Evolutionary conservation across 2,797 vertebrate species (phyloP).

Genomic region (Aphelocoma californica): DNA sequence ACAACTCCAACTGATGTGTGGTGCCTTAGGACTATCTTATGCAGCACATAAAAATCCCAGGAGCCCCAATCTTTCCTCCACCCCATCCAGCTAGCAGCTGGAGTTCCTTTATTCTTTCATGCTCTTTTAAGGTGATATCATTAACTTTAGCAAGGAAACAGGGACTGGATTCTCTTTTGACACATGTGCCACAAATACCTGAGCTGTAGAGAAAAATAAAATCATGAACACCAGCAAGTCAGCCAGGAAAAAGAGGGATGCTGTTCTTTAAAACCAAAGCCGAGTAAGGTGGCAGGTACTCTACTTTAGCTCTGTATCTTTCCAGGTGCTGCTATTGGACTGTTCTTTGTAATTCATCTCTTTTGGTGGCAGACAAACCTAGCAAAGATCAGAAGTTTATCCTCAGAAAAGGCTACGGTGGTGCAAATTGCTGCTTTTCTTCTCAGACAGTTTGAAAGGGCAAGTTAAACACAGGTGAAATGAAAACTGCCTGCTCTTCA

Average conservation of each 20-base stretch:
- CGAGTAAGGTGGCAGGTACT: background rate
- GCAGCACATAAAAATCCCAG: background rate
- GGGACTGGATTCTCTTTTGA: background rate
- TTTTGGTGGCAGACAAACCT: background rate
- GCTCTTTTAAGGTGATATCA: background rate
- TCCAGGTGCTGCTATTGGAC: background rate
- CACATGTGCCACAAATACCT: background rate
- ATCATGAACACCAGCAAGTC: background rate
- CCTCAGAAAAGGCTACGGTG: background rate
- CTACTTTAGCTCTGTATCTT: background rate
- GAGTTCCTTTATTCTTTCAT: background rate
- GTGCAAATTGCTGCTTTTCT: background rate
- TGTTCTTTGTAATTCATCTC: background rate
- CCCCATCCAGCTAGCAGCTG: background rate
- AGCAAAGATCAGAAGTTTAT: background rate
- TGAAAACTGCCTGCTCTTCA: background rate
- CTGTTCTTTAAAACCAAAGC: background rate
- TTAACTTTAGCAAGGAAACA: background rate
- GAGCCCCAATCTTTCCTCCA: background rate
- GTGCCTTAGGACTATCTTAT: background rate
- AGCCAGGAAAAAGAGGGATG: background rate
- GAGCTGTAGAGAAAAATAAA: background rate
- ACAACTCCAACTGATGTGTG: background rate
- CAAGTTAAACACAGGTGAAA: background rate
- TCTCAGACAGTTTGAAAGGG: background rate